Conservation (phyloP, 1,140 invertebrate genomes). For the Eumeta japonica region DNA sequence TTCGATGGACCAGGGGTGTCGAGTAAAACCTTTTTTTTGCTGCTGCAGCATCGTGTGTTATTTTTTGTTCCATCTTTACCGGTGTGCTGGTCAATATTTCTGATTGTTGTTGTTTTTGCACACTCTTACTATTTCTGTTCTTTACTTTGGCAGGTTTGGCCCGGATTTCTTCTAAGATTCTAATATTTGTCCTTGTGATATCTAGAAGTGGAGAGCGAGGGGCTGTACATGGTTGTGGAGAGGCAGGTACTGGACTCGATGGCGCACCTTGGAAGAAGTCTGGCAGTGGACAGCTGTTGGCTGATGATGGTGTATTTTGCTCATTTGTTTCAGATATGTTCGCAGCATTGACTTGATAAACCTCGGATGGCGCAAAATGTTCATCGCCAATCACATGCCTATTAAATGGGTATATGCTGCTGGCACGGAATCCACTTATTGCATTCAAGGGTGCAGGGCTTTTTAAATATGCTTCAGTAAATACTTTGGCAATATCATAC, state of each 20-base stretch:
- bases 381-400: background rate
- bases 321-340: background rate
- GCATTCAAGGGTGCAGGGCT: background rate
- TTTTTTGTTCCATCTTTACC: constrained; percentile 1
- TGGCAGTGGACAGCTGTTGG: background rate
- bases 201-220: background rate
- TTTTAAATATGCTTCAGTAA: background rate
- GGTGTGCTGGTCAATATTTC: constrained; percentile 3
- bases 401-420: constrained; percentile 2
- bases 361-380: constrained; percentile 1
- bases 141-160: background rate
- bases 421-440: background rate
- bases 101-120: constrained; percentile 2
- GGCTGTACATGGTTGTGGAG: background rate
- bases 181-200: background rate
- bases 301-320: no score
- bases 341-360: background rate
- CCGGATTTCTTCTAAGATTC: background rate
- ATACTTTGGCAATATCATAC: constrained; percentile 2
- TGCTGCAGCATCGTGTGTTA: background rate
- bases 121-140: background rate
- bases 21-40: constrained; percentile 2
- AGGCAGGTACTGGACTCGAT: background rate
- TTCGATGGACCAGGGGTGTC: background rate
- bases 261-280: background rate